Conservation (phyloP, 2,113 vertebrate species). For the Paracanthobrama guichenoti region DNA sequence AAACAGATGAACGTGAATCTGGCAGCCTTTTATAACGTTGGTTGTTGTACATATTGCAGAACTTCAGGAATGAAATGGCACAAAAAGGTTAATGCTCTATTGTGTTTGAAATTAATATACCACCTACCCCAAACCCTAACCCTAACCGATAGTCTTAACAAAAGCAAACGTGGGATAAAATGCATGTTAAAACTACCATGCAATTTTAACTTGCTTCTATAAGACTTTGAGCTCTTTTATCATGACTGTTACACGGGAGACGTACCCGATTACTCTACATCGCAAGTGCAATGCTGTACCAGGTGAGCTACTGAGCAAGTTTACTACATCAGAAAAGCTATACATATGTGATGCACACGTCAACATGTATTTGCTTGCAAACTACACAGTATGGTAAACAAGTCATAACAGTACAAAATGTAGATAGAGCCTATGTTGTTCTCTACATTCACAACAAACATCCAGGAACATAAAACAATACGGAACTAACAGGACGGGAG, state of each 20-base stretch:
- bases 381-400: too few species aligned
- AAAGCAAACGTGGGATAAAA: not conserved
- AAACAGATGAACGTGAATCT: not conserved
- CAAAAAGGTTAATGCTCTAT: not conserved
- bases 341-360: too few species aligned
- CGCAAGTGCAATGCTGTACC: not conserved
- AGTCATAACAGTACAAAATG: not conserved
- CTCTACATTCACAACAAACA: constrained; percentile 18
- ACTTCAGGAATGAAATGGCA: not conserved
- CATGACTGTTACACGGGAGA: not conserved
- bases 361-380: too few species aligned
- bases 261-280: not conserved
- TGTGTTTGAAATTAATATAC: not conserved
- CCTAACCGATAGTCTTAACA: not conserved
- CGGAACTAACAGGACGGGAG: constrained; percentile 27
- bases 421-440: not conserved
- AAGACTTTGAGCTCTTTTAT: not conserved
- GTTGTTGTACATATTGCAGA: not conserved
- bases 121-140: not conserved
- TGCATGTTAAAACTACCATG: not conserved
- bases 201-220: not conserved
- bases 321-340: not conserved
- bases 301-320: not conserved
- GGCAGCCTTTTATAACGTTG: not conserved
- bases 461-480: constrained; percentile 14